These are phyloP conservation scores for Laupala kohalensis DNA, from an alignment of 1,140 invertebrate genomes.

Conservation along the genomic window DNA sequence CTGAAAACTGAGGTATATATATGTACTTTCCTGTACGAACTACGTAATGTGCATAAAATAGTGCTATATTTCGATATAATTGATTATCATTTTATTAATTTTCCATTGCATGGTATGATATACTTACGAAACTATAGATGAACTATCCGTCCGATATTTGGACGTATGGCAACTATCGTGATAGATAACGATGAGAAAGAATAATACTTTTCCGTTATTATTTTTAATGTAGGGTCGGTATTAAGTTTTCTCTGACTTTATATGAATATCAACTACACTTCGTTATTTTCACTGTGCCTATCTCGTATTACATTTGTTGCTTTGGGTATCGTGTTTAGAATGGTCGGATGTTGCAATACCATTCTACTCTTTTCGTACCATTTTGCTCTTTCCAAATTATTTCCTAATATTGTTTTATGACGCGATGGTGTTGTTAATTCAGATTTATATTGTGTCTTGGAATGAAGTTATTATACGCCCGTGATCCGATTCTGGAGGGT, in stretches of 20 bases:
- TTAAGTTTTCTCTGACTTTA: no score
- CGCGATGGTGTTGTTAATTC: no score
- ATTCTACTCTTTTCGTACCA: neutral
- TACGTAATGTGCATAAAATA: neutral
- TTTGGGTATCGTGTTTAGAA: neutral
- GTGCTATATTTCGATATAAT: neutral
- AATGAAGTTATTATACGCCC: no score
- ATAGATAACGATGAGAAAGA: conserved; percentile 9
- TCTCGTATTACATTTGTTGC: no score
- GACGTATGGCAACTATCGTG: conserved; percentile 5
- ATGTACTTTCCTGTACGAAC: neutral
- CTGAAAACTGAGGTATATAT: neutral
- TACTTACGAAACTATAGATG: neutral
- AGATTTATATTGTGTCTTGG: no score
- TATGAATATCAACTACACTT: no score
- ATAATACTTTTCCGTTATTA: no score
- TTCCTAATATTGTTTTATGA: no score
- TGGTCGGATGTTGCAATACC: neutral
- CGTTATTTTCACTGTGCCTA: no score
- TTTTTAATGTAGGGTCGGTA: no score
- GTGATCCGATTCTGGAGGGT: no score
- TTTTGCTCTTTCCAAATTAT: neutral
- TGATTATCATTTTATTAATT: neutral
- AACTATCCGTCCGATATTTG: neutral
- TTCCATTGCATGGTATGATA: neutral